These are phyloP conservation scores for Aphidoletes aphidimyza DNA, from an alignment of 2,888 invertebrate species.

Conservation along the genomic window DNA sequence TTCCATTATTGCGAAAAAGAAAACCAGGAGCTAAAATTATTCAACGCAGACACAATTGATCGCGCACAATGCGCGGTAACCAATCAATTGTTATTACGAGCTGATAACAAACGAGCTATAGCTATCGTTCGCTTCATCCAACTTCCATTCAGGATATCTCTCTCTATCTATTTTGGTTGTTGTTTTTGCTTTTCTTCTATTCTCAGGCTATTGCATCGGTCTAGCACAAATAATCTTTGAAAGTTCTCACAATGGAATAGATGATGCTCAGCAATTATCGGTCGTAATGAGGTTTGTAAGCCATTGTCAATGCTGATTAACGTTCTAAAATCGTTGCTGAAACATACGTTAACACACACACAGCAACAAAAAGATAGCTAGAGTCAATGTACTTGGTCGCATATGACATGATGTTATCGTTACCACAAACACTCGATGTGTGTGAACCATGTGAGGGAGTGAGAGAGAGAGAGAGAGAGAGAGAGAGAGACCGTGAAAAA, in stretches of 20 bases:
- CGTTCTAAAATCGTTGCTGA: constrained; percentile 20
- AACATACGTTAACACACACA: too few relatives aligned
- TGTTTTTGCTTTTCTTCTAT: background rate
- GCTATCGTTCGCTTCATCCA: background rate
- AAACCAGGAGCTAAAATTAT: too few relatives aligned
- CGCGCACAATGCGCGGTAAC: background rate
- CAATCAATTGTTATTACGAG: background rate
- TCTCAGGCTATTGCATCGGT: background rate
- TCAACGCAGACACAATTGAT: background rate
- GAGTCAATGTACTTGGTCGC: background rate
- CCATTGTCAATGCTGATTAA: constrained; percentile 12
- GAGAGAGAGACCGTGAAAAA: background rate
- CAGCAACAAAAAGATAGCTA: background rate
- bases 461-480: background rate
- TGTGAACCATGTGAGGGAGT: background rate
- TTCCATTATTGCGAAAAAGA: too few relatives aligned
- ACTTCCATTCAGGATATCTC: background rate
- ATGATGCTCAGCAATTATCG: constrained; percentile 5
- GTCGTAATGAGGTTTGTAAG: constrained; percentile 41
- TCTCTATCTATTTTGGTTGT: too few relatives aligned
- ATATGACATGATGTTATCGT: constrained; percentile 33
- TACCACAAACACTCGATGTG: background rate
- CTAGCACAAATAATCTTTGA: background rate
- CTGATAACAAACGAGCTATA: constrained; percentile 44
- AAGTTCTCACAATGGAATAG: background rate